Conservation (phyloP, 1,140 invertebrate genomes). For the Cotesia glomerata region DNA sequence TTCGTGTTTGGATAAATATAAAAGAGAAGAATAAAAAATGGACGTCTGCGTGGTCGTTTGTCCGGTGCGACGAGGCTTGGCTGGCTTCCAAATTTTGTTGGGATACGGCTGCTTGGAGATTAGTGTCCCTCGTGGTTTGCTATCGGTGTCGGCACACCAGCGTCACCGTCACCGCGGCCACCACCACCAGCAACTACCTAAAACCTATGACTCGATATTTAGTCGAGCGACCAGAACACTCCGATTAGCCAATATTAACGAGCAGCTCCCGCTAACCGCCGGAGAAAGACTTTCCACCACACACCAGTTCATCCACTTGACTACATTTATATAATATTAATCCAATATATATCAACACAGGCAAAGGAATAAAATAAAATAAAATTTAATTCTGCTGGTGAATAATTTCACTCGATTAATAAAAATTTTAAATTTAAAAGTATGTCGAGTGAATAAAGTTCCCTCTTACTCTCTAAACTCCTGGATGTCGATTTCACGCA, state of each 20-base stretch:
- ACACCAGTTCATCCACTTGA: not conserved
- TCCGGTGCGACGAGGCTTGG: conserved; percentile 24
- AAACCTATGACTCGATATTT: conserved; percentile 27
- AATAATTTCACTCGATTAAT: not conserved
- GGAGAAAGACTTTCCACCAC: not conserved
- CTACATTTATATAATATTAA: too few species aligned
- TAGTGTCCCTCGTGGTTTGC: conserved; percentile 30
- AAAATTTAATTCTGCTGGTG: not conserved
- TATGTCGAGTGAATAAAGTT: not conserved
- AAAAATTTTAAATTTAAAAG: too few species aligned
- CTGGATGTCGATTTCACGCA: conserved; percentile 6
- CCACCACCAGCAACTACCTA: too few species aligned
- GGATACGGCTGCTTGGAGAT: conserved; percentile 25
- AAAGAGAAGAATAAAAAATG: conserved; percentile 10
- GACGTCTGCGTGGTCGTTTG: conserved; percentile 11
- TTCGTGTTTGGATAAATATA: not conserved
- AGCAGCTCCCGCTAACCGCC: conserved; percentile 5
- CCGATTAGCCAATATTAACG: conserved; percentile 39
- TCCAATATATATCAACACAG: too few species aligned
- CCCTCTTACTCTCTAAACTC: not conserved
- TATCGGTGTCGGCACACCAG: conserved; percentile 29
- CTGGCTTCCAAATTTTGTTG: conserved; percentile 22
- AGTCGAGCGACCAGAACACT: conserved; percentile 30
- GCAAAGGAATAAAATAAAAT: not conserved
- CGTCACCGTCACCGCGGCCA: conserved; percentile 2